phyloP scores from a whole-genome alignment of 2,797 vertebrate genomes.

The Enteromius treurensis region DNA sequence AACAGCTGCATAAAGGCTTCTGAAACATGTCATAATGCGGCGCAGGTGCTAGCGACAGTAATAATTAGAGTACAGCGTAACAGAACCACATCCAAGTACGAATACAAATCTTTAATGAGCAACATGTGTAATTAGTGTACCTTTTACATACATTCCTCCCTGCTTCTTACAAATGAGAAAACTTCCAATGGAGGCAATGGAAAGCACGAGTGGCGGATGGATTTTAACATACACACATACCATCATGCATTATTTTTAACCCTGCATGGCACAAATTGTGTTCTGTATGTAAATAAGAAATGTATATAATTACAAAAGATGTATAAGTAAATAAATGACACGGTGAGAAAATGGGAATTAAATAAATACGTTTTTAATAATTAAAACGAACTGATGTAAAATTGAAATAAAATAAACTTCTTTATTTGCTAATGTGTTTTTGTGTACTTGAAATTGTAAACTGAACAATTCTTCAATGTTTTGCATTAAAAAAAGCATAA shows the following conservation, averaged over 20 bases:
- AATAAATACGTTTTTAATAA: too few species aligned
- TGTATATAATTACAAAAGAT: background rate
- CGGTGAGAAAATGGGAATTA: background rate
- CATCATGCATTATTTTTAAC: background rate
- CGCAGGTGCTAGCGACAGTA: constrained; percentile 40
- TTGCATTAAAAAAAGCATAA: background rate
- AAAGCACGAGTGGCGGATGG: constrained; percentile 19
- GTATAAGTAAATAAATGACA: background rate
- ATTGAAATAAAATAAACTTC: background rate
- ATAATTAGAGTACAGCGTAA: constrained; percentile 24
- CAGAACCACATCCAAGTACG: constrained; percentile 30
- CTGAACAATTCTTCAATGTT: background rate
- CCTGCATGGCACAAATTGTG: background rate
- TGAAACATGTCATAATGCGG: constrained; percentile 40
- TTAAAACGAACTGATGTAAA: too few species aligned
- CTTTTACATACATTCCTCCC: constrained; percentile 45
- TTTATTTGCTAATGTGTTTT: background rate
- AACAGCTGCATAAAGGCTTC: constrained; percentile 45
- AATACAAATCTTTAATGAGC: constrained; percentile 61
- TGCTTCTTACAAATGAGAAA: constrained; percentile 58
- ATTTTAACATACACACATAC: background rate
- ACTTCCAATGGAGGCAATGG: constrained; percentile 47
- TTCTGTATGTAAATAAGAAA: background rate
- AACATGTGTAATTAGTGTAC: constrained; percentile 66
- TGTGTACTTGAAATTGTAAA: background rate